These are phyloP conservation scores for Crossocerus cetratus DNA, from an alignment of 2,888 invertebrate genomes.

Conservation along the genomic window DNA sequence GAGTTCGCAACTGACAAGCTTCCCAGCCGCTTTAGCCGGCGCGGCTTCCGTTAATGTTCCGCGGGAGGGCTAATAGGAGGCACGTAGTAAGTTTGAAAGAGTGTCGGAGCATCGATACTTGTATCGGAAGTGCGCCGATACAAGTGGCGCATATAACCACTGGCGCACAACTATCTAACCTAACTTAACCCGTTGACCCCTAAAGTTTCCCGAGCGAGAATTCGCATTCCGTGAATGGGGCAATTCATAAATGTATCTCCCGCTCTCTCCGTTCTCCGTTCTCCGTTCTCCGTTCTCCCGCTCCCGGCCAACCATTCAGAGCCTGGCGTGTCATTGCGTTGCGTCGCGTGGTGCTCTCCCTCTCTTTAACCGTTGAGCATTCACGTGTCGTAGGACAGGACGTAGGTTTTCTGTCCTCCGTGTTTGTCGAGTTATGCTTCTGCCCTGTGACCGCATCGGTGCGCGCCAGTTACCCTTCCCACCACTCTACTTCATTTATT, in stretches of 20 bases:
- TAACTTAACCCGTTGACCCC: slow-evolving; percentile 61
- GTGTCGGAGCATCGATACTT: slow-evolving; percentile 34
- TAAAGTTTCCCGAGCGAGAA: slow-evolving; percentile 60
- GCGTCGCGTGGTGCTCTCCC: no score
- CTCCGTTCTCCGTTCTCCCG: slow-evolving; percentile 31
- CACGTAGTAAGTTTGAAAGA: slow-evolving; percentile 40
- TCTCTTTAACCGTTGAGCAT: no score
- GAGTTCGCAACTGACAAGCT: slow-evolving; percentile 40
- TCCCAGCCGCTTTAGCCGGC: no score
- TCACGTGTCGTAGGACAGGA: no score
- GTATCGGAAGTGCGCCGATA: slow-evolving; percentile 35
- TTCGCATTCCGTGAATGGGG: slow-evolving; percentile 61
- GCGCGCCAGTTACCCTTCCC: background rate
- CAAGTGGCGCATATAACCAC: slow-evolving; percentile 44
- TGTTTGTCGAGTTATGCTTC: slow-evolving; percentile 1
- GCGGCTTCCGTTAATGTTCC: slow-evolving; percentile 26
- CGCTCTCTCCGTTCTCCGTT: slow-evolving; percentile 30
- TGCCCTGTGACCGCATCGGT: background rate
- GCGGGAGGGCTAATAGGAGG: slow-evolving; percentile 38
- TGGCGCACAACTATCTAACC: slow-evolving; percentile 52
- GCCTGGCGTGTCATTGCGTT: no score
- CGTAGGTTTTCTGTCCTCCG: slow-evolving; percentile 11
- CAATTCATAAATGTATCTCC: slow-evolving; percentile 59
- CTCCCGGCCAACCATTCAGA: slow-evolving; percentile 23
- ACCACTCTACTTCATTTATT: background rate